Evolutionary conservation across 2,113 vertebrate species (phyloP).

Genomic region (Sterrhoptilus dennistouni): DNA sequence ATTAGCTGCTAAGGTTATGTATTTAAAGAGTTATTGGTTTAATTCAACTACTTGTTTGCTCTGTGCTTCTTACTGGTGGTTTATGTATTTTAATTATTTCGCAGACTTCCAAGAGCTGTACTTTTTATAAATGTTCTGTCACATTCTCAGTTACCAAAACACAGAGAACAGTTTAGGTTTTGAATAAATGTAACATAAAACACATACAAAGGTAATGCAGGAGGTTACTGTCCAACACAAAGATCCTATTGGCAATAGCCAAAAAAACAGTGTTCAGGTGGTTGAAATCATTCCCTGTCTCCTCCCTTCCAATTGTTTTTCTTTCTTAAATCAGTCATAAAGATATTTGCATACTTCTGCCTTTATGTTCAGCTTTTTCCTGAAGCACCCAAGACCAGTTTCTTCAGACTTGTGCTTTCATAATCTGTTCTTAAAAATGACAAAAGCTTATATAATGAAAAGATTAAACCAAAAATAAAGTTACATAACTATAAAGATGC

Average conservation of each 20-base stretch:
- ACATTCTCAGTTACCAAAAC: slow-evolving; percentile 43
- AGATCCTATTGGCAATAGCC: neutral
- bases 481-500: slow-evolving; percentile 30
- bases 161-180: slow-evolving; percentile 27
- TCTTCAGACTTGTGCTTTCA: neutral
- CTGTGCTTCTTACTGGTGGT: slow-evolving; percentile 63
- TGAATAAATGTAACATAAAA: neutral
- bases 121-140: slow-evolving; percentile 63
- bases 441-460: slow-evolving; percentile 32
- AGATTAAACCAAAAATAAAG: slow-evolving; percentile 31
- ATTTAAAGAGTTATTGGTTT: slow-evolving; percentile 67
- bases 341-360: neutral
- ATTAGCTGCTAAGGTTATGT: slow-evolving; percentile 53
- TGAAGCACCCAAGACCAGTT: neutral
- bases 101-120: slow-evolving; percentile 50
- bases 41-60: slow-evolving; percentile 67
- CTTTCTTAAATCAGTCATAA: neutral
- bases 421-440: slow-evolving; percentile 15
- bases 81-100: slow-evolving; percentile 71
- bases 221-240: neutral
- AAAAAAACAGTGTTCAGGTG: neutral
- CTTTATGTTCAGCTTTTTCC: neutral
- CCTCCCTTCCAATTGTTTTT: neutral
- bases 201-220: neutral
- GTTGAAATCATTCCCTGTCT: neutral